Percentiles rank a stretch among this genome's conserved stretches.
Evolutionary conservation across 2,888 invertebrate species (phyloP).

Genomic region (Sesamia inferens): DNA sequence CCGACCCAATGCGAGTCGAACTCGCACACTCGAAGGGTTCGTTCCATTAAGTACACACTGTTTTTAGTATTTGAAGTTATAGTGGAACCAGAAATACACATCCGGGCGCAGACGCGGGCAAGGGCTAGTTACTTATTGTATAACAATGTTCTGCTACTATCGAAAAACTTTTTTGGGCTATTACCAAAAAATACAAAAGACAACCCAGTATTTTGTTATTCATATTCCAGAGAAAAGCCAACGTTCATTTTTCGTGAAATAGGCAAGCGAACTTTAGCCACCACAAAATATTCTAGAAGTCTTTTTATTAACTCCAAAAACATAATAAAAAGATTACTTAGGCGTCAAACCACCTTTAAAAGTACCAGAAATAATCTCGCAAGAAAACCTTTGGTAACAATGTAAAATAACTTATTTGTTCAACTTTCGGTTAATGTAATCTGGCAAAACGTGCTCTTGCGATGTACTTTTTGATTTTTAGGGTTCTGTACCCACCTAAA

Average conservation of each 20-base stretch:
- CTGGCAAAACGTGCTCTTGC: conserved; percentile 62
- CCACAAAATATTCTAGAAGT: conserved; percentile 10
- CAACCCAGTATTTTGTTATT: neutral
- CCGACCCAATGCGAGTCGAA: too few relatives aligned
- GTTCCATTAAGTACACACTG: too few relatives aligned
- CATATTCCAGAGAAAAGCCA: neutral
- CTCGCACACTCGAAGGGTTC: too few relatives aligned
- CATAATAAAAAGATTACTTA: conserved; percentile 45
- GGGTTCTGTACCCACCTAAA: conserved; percentile 9
- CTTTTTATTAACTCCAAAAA: conserved; percentile 42
- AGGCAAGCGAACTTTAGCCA: neutral
- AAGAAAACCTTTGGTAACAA: conserved; percentile 60
- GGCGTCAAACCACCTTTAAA: conserved; percentile 20
- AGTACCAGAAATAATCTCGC: conserved; percentile 55
- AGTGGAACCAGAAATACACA: too few relatives aligned
- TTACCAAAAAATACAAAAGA: neutral
- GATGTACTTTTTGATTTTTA: conserved; percentile 54
- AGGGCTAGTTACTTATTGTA: neutral
- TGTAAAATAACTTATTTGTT: conserved; percentile 66
- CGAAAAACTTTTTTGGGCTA: neutral
- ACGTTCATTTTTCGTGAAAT: conserved; percentile 1
- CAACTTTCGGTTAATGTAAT: conserved; percentile 65
- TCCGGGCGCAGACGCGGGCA: too few relatives aligned
- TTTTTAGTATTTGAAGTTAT: too few relatives aligned
- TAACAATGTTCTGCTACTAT: neutral